Percentiles rank a stretch among this genome's conserved stretches.
These are phyloP conservation scores for Dryobates pubescens DNA, from an alignment of 2,797 vertebrate genomes.

Conservation along the genomic window DNA sequence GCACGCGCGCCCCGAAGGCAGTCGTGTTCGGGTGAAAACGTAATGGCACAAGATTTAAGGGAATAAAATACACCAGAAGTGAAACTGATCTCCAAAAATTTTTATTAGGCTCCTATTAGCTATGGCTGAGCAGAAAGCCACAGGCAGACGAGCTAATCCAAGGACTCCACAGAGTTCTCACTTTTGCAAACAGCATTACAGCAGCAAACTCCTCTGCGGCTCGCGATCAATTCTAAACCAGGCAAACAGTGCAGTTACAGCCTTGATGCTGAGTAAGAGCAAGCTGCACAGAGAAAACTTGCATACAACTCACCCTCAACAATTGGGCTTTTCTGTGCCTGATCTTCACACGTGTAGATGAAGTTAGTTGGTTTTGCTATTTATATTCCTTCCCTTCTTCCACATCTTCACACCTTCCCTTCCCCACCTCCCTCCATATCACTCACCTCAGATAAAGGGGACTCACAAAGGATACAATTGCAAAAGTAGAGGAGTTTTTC, in stretches of 20 bases:
- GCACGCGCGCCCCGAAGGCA: fast-evolving
- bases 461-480: neutral
- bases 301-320: neutral
- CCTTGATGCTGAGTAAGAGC: neutral
- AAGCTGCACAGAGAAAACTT: neutral
- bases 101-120: neutral
- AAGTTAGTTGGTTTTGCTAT: neutral
- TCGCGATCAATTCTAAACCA: neutral
- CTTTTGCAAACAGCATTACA: neutral
- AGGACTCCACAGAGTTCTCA: neutral
- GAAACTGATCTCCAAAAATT: neutral
- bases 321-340: neutral
- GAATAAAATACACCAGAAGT: neutral
- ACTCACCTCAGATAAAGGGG: neutral
- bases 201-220: neutral
- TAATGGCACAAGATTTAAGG: neutral
- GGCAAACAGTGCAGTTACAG: fast-evolving
- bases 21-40: neutral
- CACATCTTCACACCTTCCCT: neutral
- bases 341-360: neutral
- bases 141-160: neutral
- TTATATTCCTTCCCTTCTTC: neutral
- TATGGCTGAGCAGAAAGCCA: neutral
- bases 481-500: neutral
- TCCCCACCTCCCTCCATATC: neutral